A percentile compares a stretch with the other conserved stretches of the same genome.
Conservation (phyloP, 2,113 vertebrate species). For the Polyodon spathula region DNA sequence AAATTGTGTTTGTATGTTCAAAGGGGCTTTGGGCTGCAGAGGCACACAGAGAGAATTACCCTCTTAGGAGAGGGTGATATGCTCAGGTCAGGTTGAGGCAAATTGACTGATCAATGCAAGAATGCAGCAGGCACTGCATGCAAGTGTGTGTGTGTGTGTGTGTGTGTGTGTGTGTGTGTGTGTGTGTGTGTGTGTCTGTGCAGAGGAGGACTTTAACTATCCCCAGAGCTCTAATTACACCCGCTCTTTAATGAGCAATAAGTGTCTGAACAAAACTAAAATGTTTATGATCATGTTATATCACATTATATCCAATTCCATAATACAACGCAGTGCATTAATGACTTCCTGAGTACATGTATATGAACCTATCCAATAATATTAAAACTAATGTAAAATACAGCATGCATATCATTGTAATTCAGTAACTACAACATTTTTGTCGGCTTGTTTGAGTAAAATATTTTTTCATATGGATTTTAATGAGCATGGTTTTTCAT, state of each 20-base stretch:
- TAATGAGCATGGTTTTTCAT: too few species aligned
- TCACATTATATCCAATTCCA: not conserved
- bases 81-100: slow-evolving; percentile 21
- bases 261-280: slow-evolving; percentile 1
- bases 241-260: slow-evolving; percentile 17
- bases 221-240: slow-evolving; percentile 8
- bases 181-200: too few species aligned
- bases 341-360: too few species aligned
- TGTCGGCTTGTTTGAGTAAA: too few species aligned
- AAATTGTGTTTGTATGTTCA: slow-evolving; percentile 5
- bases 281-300: slow-evolving; percentile 1
- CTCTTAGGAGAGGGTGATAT: slow-evolving; percentile 10
- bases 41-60: not conserved
- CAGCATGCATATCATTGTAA: too few species aligned
- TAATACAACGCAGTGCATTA: not conserved
- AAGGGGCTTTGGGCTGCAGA: not conserved
- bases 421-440: too few species aligned
- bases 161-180: too few species aligned
- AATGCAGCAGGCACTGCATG: slow-evolving; percentile 9
- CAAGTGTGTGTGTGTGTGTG: not conserved
- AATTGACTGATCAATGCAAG: slow-evolving; percentile 29
- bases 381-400: too few species aligned
- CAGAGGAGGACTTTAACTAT: not conserved
- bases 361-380: too few species aligned
- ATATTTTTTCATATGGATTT: too few species aligned